Conservation (phyloP, 2,113 vertebrate species). For the Mixornis gularis region DNA sequence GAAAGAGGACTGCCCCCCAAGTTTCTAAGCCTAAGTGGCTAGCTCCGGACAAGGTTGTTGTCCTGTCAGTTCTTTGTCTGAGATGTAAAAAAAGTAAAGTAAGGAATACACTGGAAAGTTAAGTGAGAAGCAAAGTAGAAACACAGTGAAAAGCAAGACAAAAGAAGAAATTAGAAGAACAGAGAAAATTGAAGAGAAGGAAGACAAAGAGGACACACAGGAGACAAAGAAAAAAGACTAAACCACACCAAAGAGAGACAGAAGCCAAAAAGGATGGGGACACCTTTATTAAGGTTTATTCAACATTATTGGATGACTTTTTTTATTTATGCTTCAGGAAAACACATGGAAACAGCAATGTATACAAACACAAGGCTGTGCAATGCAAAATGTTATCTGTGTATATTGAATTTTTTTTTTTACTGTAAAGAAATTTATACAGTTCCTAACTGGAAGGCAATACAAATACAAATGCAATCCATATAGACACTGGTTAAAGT, state of each 20-base stretch:
- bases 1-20: neutral
- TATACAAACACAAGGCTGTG: neutral
- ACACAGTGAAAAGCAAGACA: neutral
- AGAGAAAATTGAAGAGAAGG: neutral
- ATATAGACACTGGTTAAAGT: neutral
- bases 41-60: neutral
- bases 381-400: neutral
- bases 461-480: neutral
- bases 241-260: neutral
- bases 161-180: neutral
- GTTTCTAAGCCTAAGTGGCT: neutral
- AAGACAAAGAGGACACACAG: too few relatives aligned
- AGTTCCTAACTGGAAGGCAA: neutral
- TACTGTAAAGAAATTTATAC: neutral
- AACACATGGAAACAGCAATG: neutral
- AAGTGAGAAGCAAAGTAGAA: neutral
- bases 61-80: neutral
- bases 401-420: neutral
- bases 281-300: neutral
- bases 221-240: neutral
- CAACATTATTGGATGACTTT: neutral
- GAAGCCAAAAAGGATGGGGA: neutral
- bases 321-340: neutral
- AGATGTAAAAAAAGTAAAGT: neutral
- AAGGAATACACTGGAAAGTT: neutral